Percentiles rank a stretch among this genome's conserved stretches.
Conservation (phyloP, 2,888 invertebrate genomes). For the Cynaeus angustus region DNA sequence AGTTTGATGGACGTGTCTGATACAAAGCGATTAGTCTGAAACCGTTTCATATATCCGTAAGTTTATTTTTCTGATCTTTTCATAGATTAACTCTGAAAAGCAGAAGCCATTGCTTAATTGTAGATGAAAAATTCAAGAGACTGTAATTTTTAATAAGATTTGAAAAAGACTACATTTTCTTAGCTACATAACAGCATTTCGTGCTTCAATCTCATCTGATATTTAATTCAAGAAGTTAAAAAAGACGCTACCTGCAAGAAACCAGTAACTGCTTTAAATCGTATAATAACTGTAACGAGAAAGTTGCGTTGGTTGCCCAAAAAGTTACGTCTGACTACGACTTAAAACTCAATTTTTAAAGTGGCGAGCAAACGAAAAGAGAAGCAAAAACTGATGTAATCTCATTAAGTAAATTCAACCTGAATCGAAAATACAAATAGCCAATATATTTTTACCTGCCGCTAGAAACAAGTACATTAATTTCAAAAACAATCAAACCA, state of each 20-base stretch:
- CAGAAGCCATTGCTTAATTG: constrained; percentile 9
- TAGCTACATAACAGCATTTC: constrained; percentile 33
- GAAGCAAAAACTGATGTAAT: constrained; percentile 27
- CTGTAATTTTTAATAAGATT: constrained; percentile 34
- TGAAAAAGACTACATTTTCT: constrained; percentile 34
- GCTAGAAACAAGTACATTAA: constrained; percentile 6
- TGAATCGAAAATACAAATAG: constrained; percentile 17
- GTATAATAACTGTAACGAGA: constrained; percentile 12
- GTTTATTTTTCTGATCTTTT: not conserved
- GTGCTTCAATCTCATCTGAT: constrained; percentile 41
- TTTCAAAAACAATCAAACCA: constrained; percentile 21
- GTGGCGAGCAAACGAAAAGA: constrained; percentile 5
- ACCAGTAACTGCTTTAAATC: constrained; percentile 9
- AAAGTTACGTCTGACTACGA: constrained; percentile 6
- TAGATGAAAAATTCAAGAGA: constrained; percentile 19
- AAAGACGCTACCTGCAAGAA: constrained; percentile 28
- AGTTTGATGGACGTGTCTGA: constrained; percentile 19
- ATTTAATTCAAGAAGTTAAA: constrained; percentile 34
- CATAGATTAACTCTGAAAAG: too few relatives aligned
- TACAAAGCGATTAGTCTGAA: constrained; percentile 28
- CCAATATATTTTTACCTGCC: constrained; percentile 13
- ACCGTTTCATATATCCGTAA: not conserved
- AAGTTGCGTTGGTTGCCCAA: constrained; percentile 7
- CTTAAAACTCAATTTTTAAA: constrained; percentile 29
- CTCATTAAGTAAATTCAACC: constrained; percentile 33